phyloP scores from a whole-genome alignment of 2,113 vertebrate genomes.

The human (Homo sapiens) region DNA sequence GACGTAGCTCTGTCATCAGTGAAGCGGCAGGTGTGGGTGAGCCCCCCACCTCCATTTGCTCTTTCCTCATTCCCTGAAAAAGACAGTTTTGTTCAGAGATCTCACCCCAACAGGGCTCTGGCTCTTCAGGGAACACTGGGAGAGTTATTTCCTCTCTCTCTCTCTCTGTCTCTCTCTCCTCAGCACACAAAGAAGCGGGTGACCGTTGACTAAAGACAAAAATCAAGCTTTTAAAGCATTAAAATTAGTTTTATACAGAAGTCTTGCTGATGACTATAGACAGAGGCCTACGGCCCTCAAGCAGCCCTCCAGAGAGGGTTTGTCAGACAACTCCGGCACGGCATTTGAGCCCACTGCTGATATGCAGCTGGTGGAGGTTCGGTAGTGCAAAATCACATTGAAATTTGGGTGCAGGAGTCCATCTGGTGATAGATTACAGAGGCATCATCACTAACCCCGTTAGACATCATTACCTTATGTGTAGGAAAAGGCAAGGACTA shows the following conservation, averaged over 20 bases:
- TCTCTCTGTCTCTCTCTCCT: not conserved
- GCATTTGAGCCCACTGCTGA: not conserved
- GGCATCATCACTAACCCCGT: not conserved
- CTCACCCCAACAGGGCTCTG: not conserved
- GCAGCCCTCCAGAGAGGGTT: not conserved
- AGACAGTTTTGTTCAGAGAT: not conserved
- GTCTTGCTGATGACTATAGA: not conserved
- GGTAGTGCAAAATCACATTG: not conserved
- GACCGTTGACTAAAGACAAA: not conserved
- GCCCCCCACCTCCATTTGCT: not conserved
- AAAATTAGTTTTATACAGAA: not conserved
- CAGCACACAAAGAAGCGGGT: not conserved
- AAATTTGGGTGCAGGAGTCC: not conserved
- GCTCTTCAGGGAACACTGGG: not conserved
- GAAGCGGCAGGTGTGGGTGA: not conserved
- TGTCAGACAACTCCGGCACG: fast-evolving
- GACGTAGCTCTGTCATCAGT: not conserved
- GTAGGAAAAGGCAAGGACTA: not conserved
- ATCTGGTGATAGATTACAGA: not conserved
- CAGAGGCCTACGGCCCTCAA: not conserved
- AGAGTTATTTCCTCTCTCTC: no score
- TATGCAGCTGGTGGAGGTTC: not conserved
- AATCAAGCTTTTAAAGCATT: not conserved
- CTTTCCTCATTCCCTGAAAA: not conserved
- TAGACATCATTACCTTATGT: not conserved